These are phyloP conservation scores for Capitulum mitella DNA, from an alignment of 2,888 invertebrate species.

Conservation along the genomic window DNA sequence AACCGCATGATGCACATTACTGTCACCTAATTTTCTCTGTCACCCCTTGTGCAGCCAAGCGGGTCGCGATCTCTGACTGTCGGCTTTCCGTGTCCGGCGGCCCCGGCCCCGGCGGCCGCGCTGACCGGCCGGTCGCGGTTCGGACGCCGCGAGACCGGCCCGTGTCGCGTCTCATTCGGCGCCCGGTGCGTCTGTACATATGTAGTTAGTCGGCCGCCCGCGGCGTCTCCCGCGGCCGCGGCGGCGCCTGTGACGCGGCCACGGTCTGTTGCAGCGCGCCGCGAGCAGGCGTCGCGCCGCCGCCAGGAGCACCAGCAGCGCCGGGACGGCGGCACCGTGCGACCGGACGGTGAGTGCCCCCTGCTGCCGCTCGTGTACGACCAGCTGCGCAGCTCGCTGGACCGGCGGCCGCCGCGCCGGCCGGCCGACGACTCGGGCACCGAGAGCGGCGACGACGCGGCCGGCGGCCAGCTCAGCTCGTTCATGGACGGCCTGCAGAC, in stretches of 20 bases:
- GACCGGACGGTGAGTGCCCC: neutral
- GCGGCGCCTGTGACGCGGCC: neutral
- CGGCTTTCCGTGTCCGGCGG: no score
- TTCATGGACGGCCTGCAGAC: conserved; percentile 33
- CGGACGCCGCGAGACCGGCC: no score
- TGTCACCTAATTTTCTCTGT: neutral
- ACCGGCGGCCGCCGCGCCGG: neutral
- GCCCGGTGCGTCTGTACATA: neutral
- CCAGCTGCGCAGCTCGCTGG: neutral
- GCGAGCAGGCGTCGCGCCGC: neutral
- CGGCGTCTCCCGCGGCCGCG: conserved; percentile 26
- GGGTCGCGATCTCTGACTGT: neutral
- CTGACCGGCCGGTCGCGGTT: no score
- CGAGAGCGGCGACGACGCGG: conserved; percentile 32
- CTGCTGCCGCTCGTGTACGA: conserved; percentile 15
- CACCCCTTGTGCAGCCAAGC: neutral
- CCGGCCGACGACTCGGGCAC: conserved; percentile 31
- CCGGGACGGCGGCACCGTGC: conserved; percentile 10
- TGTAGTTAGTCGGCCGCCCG: neutral
- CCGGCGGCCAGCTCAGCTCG: conserved; percentile 29
- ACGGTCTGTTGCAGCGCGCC: conserved; percentile 11
- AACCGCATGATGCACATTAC: neutral
- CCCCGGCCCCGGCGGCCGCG: no score
- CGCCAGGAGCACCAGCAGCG: conserved; percentile 19
- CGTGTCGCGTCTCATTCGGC: neutral